Conservation (phyloP, 2,888 invertebrate genomes). For the Cremastinae sp. region DNA sequence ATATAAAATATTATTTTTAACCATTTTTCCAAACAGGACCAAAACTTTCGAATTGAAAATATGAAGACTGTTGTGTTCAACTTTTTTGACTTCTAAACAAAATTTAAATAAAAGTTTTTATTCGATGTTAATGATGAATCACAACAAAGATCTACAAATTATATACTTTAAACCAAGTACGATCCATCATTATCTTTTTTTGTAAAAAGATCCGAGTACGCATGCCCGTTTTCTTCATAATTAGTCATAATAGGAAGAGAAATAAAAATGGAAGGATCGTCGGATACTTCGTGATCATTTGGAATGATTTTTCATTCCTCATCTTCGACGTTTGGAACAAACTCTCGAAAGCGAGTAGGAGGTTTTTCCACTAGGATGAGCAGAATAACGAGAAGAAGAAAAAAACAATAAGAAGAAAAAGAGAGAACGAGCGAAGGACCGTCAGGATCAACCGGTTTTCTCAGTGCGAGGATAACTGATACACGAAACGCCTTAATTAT, state of each 20-base stretch:
- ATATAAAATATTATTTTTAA: no score
- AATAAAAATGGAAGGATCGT: background rate
- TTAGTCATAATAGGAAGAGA: background rate
- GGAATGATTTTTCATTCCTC: slow-evolving; percentile 14
- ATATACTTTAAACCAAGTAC: background rate
- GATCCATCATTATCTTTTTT: background rate
- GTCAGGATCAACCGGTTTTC: slow-evolving; percentile 70
- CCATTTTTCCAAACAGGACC: no score
- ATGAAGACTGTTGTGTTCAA: no score
- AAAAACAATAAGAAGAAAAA: slow-evolving; percentile 14
- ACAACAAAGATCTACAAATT: no score
- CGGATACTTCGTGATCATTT: background rate
- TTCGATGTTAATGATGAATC: no score
- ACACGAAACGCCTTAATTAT: slow-evolving; percentile 73
- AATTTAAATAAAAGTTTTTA: no score
- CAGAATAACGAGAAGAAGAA: slow-evolving; percentile 20
- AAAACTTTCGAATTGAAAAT: no score
- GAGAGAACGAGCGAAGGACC: slow-evolving; percentile 54
- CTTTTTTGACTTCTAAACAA: no score
- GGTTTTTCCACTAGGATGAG: slow-evolving; percentile 14
- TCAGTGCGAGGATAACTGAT: slow-evolving; percentile 53
- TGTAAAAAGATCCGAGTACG: no score
- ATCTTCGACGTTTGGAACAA: slow-evolving; percentile 9
- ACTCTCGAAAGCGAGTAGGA: background rate
- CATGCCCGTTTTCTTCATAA: background rate